Percentiles rank a stretch among this genome's conserved stretches.
phyloP scores from a whole-genome alignment of 2,797 vertebrate genomes.

The Erethizon dorsatum region DNA sequence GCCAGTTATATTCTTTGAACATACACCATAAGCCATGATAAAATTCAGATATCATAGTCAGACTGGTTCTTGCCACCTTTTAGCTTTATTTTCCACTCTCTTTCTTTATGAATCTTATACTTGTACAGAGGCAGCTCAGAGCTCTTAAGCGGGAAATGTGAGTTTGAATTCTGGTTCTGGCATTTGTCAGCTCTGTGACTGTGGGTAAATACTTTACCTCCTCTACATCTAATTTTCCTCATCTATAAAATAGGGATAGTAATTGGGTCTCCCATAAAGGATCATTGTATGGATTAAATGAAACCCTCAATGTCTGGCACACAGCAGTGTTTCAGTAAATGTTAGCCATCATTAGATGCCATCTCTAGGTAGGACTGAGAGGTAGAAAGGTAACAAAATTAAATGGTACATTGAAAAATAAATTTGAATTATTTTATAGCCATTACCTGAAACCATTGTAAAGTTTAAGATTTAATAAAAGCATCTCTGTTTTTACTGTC shows the following conservation, averaged over 20 bases:
- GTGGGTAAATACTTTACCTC: background rate
- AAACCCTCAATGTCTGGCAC: background rate
- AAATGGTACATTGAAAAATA: background rate
- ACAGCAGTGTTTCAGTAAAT: background rate
- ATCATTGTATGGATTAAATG: background rate
- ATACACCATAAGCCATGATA: background rate
- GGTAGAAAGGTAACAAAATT: background rate
- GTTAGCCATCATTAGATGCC: background rate
- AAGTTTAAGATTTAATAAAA: background rate
- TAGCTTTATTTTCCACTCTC: background rate
- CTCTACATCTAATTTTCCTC: background rate
- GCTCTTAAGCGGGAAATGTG: background rate
- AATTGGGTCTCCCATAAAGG: background rate
- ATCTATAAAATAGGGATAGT: background rate
- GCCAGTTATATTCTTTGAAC: background rate
- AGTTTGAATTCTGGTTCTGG: constrained; percentile 13
- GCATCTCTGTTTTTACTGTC: background rate
- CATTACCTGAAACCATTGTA: background rate
- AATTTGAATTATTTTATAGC: constrained; percentile 23
- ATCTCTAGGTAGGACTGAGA: background rate
- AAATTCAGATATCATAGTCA: background rate
- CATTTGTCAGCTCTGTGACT: background rate
- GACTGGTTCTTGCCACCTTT: background rate
- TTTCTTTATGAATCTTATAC: background rate
- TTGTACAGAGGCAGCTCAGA: background rate